Evolutionary conservation across 2,888 invertebrate genomes (phyloP), one percentile per base, ranked within the genome.

Genomic region (Deilephila porcellus): DNA sequence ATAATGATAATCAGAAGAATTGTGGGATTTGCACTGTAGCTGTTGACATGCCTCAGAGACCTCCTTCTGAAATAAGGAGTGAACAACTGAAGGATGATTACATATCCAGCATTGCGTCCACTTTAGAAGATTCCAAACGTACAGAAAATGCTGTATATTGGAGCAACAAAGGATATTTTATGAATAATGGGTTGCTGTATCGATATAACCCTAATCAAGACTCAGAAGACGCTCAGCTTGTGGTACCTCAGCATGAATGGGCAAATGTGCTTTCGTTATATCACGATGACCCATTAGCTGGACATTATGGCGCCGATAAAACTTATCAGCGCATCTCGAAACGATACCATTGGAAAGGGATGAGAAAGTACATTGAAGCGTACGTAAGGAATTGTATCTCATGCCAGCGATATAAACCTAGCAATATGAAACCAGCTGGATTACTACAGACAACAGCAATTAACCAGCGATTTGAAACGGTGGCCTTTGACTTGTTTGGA

Each of bases 101-200:
- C 59, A 59, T 59, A 59, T 59, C 59, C 59, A 59, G n/a, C n/a
- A 59, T 59, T 7, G n/a, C 20, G 6, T n/a, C 59, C n/a, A n/a
- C 59, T n/a, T 59, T 59, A 59, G 20, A 59, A 59, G n/a, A 59
- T n/a, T 7, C 59, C 4, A n/a, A 59, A n/a, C 59, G 59, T n/a
- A 25, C 37, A 64, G 78, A 80, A 53, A 75, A 78, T 8, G 78
- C 76, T 1, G 32, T 14, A 1, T 80, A 81, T 29, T 83, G 82
- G 82, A 78, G 76, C n/a, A 63, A 25, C 1, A 82, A 82, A 71
- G 82, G 82, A 0, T 84, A 82, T 32, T 2, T 81, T 0, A 73
- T 82, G 71, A 81, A 79, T 70, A 76, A 82, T 63, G 83, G 82
- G 0, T 19, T 83, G 3, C 72, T 83, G 3, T 82, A 83, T 71